Evolutionary conservation across 2,888 invertebrate genomes (phyloP), one percentile per base, ranked within the genome.

Genomic region (Mythimna impura): DNA sequence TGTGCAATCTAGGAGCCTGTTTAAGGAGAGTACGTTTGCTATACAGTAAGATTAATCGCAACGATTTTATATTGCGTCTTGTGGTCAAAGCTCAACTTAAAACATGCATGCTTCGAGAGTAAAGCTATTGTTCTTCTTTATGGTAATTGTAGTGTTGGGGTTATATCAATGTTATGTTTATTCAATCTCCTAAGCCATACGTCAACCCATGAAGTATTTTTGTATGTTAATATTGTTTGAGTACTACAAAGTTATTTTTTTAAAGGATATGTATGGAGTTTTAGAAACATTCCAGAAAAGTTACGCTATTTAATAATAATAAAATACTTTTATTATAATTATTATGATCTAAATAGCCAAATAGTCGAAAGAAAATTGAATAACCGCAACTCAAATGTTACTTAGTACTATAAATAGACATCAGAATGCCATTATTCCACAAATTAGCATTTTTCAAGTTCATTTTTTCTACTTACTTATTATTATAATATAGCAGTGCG

Each of bases 91-190:
- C 30, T 61, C 55, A n/a, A 25, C 43, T 9, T 30, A 10, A 34
- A 58, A 61, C 14, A 20, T 62, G 58, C 63, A 64, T 55, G 50
- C 25, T 64, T 58, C 8, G 50, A 66, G 55, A 57, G 61, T 69
- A 66, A 52, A 30, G 34, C 63, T 66, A 79, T 79, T 81, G 77
- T 79, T 77, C 61, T 67, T 60, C n/a, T 22, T 61, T 67, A 81
- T 81, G 79, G 54, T 77, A 68, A 71, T 81, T 58, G 17, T 58
- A 10, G 14, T 25, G 34, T 47, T 47, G 22, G 30, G 78, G 40
- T 54, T 34, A 52, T 75, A 80, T 69, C 66, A 60, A 76, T 5
- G 36, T 63, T 78, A 69, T 66, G 43, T 25, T 34, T 34, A 36
- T 43, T 58, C 40, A 22, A 66, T 12, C 62, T 36, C 14, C 25